Evolutionary conservation across 2,888 invertebrate genomes (phyloP), one percentile per base, ranked within the genome.

Genomic region (Platycheirus rosarum): DNA sequence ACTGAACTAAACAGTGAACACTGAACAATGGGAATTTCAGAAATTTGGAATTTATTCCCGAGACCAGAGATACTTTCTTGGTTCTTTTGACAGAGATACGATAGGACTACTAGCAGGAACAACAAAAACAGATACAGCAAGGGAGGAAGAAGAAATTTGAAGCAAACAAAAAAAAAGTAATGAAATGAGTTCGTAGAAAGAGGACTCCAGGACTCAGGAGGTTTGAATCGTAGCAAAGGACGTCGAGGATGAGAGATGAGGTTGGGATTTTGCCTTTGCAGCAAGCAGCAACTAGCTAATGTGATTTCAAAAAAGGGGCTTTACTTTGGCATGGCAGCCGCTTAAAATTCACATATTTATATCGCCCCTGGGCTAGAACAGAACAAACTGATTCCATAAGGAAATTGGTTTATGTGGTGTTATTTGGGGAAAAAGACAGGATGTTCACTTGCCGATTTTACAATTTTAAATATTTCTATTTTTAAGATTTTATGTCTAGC

Each of bases 371-470:
- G 69, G 69, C 51, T 82, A 76, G 65, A 69, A 63, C 32, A 60
- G 49, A 65, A 37, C 55, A 11, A 69, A 73, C 55, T 69, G 63
- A 71, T 71, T 82, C 77, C 48, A 57, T 69, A 66, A 68, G 42
- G 55, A 82, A 82, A 68, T 82, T 68, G 49, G 44, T 76, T 82
- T 71, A 63, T 77, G 66, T 77, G 82, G 53, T 68, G 66, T 68
- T 77, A 73, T 77, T 82, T 73, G 13, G 70, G 42, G 26, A 40
- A 60, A 70, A 70, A 65, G 77, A 73, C 77, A 76, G 73, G 68
- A 55, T 1, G n/a, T 68, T 0, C 2, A 82, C 82, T 62, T 77
- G 16, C 0, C 9, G 18, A 16, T 55, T 73, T 63, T 51, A 46
- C 82, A n/a, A n/a, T n/a, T 46, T 8, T 32, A 16, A 20, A 20